These are phyloP conservation scores for Pelobates cultripes DNA, from an alignment of 2,797 vertebrate genomes.

Conservation along the genomic window DNA sequence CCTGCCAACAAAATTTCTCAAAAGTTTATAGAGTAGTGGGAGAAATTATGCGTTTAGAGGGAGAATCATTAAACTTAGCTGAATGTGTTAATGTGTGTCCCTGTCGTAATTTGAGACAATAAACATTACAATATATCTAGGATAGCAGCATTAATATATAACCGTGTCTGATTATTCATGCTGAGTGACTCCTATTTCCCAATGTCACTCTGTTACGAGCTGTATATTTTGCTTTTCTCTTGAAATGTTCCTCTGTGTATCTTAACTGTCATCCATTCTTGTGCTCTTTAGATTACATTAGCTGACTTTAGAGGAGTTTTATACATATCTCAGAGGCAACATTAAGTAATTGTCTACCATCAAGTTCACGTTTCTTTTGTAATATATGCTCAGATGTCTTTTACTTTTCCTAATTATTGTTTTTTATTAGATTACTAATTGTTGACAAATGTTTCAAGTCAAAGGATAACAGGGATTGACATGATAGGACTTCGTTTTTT, in stretches of 20 bases:
- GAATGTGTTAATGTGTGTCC: neutral
- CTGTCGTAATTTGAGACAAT: neutral
- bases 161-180: neutral
- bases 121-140: neutral
- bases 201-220: neutral
- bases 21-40: too few species aligned
- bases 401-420: too few species aligned
- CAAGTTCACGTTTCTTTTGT: neutral
- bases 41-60: neutral
- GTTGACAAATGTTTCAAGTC: too few species aligned
- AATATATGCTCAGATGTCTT: neutral
- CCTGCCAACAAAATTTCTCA: too few species aligned
- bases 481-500: too few species aligned
- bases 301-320: constrained; percentile 5
- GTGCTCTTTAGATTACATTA: constrained; percentile 13
- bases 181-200: constrained; percentile 1
- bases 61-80: neutral
- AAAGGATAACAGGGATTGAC: too few species aligned
- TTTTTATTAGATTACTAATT: too few species aligned
- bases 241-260: neutral
- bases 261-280: neutral
- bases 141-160: neutral
- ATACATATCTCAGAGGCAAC: neutral
- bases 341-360: neutral
- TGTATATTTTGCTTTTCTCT: neutral